A percentile compares a stretch with the other conserved stretches of the same genome.
Conservation (phyloP, 2,797 vertebrate genomes). For the Molossus molossus region DNA sequence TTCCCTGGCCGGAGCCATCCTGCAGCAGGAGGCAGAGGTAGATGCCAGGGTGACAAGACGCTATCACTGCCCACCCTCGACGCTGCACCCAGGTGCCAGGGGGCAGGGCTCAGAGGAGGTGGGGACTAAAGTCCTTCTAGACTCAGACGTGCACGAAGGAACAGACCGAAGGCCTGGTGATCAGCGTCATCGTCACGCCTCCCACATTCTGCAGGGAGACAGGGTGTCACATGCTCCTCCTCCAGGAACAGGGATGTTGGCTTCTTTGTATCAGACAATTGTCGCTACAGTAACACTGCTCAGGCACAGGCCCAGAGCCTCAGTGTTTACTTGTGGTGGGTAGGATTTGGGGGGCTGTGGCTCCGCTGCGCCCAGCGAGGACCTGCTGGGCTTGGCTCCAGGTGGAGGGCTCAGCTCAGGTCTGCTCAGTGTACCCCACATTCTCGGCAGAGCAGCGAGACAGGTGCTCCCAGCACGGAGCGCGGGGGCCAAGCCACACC, state of each 20-base stretch:
- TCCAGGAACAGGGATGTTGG: not conserved
- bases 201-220: not conserved
- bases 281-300: not conserved
- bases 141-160: not conserved
- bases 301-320: constrained; percentile 6
- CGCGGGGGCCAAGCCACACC: too few relatives aligned
- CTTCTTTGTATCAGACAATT: not conserved
- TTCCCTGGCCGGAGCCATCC: not conserved
- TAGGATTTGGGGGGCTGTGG: not conserved
- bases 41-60: rapidly evolving
- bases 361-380: not conserved
- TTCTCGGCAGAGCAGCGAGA: not conserved
- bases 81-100: not conserved
- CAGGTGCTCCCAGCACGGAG: not conserved
- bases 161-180: not conserved
- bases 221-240: not conserved
- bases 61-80: not conserved
- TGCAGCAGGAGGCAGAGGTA: not conserved
- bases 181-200: not conserved
- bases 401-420: not conserved
- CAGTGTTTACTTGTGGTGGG: not conserved
- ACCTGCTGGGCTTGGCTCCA: not conserved
- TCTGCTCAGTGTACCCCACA: too few relatives aligned
- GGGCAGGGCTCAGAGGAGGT: not conserved
- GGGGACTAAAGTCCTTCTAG: not conserved